These are phyloP conservation scores for Aleiodes sp. DNA, from an alignment of 1,140 invertebrate species.

Conservation along the genomic window DNA sequence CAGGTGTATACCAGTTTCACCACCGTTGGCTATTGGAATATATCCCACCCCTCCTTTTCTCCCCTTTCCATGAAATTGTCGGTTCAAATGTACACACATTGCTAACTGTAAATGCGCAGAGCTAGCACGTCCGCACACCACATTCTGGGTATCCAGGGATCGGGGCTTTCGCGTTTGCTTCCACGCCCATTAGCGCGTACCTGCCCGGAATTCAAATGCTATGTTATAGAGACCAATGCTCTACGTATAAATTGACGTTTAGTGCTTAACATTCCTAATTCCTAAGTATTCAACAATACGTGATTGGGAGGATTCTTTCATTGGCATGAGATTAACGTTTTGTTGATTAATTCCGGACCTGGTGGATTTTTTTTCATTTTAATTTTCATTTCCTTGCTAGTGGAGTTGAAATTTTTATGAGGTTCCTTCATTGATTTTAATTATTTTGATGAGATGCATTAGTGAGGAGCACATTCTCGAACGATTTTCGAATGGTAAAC, in stretches of 20 bases:
- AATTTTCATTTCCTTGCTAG: too few relatives aligned
- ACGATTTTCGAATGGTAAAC: too few relatives aligned
- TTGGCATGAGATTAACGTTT: too few relatives aligned
- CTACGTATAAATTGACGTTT: conserved; percentile 20
- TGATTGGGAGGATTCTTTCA: background rate
- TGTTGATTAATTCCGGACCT: too few relatives aligned
- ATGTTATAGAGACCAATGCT: conserved; percentile 14
- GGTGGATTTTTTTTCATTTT: too few relatives aligned
- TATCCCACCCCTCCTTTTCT: too few relatives aligned
- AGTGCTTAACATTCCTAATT: background rate
- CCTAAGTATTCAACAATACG: background rate
- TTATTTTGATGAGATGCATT: too few relatives aligned
- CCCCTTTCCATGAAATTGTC: conserved; percentile 35
- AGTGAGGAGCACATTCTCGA: too few relatives aligned
- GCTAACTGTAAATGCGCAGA: conserved; percentile 34
- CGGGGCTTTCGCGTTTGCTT: conserved; percentile 45
- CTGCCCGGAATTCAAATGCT: conserved; percentile 18
- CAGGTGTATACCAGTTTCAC: background rate
- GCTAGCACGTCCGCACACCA: conserved; percentile 29
- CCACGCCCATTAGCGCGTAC: conserved; percentile 38
- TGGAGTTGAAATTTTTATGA: too few relatives aligned
- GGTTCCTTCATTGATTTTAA: too few relatives aligned
- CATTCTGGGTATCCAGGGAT: conserved; percentile 45
- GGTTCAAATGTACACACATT: conserved; percentile 26
- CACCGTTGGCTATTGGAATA: conserved; percentile 31